These are phyloP conservation scores for Trachythela sp. DNA, from an alignment of 64 coral and sea anemone species.

Conservation along the genomic window DNA sequence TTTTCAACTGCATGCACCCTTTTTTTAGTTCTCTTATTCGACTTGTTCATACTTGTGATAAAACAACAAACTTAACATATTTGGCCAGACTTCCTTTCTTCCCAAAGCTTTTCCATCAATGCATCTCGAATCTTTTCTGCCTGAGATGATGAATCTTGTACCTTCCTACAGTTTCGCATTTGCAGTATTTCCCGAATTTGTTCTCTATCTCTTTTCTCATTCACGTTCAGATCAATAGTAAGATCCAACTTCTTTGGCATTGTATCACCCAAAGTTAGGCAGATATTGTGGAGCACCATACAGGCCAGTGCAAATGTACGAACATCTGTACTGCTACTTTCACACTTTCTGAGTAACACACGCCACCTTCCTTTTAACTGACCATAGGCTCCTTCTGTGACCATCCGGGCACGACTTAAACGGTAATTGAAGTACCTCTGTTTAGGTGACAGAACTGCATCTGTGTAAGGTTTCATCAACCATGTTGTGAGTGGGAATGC, in stretches of 20 bases:
- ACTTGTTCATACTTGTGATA: too few relatives aligned
- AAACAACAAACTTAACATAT: too few relatives aligned
- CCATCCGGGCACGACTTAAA: background rate
- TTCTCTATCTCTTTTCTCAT: background rate
- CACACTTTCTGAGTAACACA: background rate
- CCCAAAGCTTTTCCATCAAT: too few relatives aligned
- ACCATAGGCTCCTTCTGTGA: background rate
- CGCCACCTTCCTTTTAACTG: background rate
- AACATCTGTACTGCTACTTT: background rate
- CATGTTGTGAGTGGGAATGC: background rate
- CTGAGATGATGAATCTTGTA: too few relatives aligned
- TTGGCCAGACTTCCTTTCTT: too few relatives aligned
- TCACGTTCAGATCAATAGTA: background rate
- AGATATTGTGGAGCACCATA: background rate
- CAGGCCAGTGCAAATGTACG: background rate
- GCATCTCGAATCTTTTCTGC: too few relatives aligned
- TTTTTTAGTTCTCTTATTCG: too few relatives aligned
- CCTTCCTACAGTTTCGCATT: too few relatives aligned
- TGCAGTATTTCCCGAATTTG: too few relatives aligned
- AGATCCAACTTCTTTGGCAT: background rate
- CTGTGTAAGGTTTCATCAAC: background rate
- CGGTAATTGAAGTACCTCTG: background rate
- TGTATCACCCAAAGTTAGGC: background rate
- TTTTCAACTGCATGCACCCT: too few relatives aligned
- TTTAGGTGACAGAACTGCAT: background rate